These are phyloP conservation scores for Machimus rusticus DNA, from an alignment of 2,888 invertebrate species.

Conservation along the genomic window DNA sequence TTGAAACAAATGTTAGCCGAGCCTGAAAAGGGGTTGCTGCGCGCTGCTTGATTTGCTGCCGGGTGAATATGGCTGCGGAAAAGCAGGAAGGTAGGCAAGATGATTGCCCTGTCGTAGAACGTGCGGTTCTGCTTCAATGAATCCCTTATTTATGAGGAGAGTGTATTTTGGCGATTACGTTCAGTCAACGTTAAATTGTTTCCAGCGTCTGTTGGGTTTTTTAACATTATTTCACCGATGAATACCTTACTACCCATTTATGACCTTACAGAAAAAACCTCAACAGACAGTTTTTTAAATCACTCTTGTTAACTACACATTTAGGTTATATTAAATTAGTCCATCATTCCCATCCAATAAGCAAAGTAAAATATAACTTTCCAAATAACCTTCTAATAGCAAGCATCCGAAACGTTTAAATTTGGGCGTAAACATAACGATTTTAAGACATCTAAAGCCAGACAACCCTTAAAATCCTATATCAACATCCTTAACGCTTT, in stretches of 20 bases:
- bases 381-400: neutral
- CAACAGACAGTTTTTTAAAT: neutral
- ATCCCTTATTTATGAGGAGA: constrained; percentile 8
- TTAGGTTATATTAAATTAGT: neutral
- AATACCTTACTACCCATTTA: neutral
- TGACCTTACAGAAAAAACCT: neutral
- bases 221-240: neutral
- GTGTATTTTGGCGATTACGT: neutral
- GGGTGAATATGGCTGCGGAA: neutral
- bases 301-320: neutral
- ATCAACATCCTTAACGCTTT: neutral
- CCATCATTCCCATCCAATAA: neutral
- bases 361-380: neutral
- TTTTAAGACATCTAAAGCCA: neutral
- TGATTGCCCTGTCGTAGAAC: neutral
- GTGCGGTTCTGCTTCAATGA: constrained; percentile 12
- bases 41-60: constrained; percentile 13
- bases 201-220: neutral
- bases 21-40: neutral
- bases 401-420: neutral
- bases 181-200: neutral
- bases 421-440: neutral
- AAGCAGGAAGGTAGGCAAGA: neutral
- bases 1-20: constrained; percentile 19
- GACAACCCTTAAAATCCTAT: neutral